These are phyloP conservation scores for Clostera curtula DNA, from an alignment of 2,888 invertebrate species.

Conservation along the genomic window DNA sequence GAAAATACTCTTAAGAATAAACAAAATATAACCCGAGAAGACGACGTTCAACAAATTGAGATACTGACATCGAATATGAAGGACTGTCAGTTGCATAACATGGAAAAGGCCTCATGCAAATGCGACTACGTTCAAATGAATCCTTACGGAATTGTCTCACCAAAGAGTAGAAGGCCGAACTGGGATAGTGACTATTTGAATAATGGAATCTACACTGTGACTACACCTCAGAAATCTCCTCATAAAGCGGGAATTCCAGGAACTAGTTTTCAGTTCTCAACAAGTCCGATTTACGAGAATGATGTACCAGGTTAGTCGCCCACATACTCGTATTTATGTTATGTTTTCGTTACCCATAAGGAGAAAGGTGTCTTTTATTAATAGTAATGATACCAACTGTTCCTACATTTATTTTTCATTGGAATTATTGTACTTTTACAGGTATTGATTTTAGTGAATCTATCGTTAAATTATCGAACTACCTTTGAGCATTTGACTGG, in stretches of 20 bases:
- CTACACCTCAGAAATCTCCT: constrained; percentile 62
- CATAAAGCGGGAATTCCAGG: constrained; percentile 52
- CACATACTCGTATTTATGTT: not conserved
- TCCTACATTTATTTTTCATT: no score
- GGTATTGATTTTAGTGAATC: no score
- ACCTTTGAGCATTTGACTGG: no score
- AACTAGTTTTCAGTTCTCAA: constrained; percentile 64
- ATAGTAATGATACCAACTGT: no score
- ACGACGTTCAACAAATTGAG: constrained; percentile 65
- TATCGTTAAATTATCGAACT: no score
- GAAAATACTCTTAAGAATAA: constrained; percentile 63
- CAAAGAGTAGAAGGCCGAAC: constrained; percentile 50
- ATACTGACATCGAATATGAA: constrained; percentile 63
- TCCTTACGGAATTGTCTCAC: constrained; percentile 59
- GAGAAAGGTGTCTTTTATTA: no score
- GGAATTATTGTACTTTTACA: no score
- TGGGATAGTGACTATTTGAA: constrained; percentile 62
- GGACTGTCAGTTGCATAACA: constrained; percentile 61
- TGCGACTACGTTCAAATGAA: constrained; percentile 67
- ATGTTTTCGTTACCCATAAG: not conserved
- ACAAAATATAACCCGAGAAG: constrained; percentile 58
- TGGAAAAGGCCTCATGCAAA: constrained; percentile 60
- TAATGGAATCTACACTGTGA: constrained; percentile 63
- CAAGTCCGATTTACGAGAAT: constrained; percentile 65
- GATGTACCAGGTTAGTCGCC: constrained; percentile 59